phyloP scores from a whole-genome alignment of 2,888 invertebrate genomes.

The Bellardia bayeri region DNA sequence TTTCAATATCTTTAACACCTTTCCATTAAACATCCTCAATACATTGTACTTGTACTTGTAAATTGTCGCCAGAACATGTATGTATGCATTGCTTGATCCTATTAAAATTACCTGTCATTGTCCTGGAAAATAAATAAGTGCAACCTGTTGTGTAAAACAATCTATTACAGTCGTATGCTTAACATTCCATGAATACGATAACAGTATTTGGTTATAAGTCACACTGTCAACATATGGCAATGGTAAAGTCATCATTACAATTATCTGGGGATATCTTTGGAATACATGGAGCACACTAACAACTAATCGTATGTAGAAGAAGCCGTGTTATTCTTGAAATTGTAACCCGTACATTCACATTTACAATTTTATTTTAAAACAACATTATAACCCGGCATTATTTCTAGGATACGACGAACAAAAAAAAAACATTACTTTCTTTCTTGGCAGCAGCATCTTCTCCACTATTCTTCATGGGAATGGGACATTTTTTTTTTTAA shows the following conservation, averaged over 20 bases:
- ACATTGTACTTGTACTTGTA: not conserved
- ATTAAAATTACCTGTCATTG: constrained; percentile 82
- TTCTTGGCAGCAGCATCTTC: constrained; percentile 40
- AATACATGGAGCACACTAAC: constrained; percentile 16
- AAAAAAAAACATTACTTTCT: constrained; percentile 50
- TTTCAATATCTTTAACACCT: not conserved
- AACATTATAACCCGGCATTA: constrained; percentile 68
- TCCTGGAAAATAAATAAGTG: constrained; percentile 52
- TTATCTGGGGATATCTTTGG: constrained; percentile 60
- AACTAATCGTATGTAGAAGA: constrained; percentile 43
- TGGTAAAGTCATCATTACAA: constrained; percentile 73
- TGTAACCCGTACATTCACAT: not conserved
- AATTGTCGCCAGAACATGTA: not conserved
- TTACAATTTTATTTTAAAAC: constrained; percentile 31
- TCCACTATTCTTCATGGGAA: not conserved
- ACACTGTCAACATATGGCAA: constrained; percentile 73
- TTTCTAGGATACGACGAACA: constrained; percentile 21
- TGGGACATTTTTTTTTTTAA: constrained; percentile 59
- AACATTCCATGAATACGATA: constrained; percentile 33
- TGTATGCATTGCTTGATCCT: constrained; percentile 73
- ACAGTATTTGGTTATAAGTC: constrained; percentile 76
- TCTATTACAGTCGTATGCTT: constrained; percentile 62
- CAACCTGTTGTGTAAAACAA: constrained; percentile 65
- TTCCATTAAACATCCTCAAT: constrained; percentile 12
- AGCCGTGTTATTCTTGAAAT: constrained; percentile 20